Evolutionary conservation across 2,797 vertebrate genomes (phyloP), one percentile per base, ranked within the genome.

Genomic region (Naso thynnoides): DNA sequence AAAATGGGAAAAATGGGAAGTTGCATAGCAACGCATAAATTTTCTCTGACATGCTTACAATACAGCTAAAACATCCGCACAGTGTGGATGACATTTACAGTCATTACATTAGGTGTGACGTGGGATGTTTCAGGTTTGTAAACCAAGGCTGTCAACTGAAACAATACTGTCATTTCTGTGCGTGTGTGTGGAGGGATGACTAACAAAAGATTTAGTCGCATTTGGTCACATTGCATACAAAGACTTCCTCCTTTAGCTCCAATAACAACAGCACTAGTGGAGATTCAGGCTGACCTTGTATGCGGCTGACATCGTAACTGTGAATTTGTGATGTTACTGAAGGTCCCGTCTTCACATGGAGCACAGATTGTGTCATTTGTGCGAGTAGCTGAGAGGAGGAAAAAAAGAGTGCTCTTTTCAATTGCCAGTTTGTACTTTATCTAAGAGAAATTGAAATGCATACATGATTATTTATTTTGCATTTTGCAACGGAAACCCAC

Each of bases 301-400:
- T 94, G 88, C 23, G 38, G 1, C 55, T 14, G 47, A 70, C 94
- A 95, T 24, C 66, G 11, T 1, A 92, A 92, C 6, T 2, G 0
- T 49, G 4, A 83, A 54, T 94, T 91, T 1, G 64, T 67, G 0
- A 89, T 67, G 14, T 93, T 90, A 76, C 86, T 95, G 86, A 60
- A 95, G 38, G 85, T 88, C 50, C 91, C 89, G 0, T 9, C 0
- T n/a, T 0, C 39, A 78, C 94, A 95, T 0, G 38, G 24, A 6
- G 4, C 42, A 44, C 94, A 95, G 10, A 70, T 1, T 1, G 82
- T 80, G 52, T 94, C 8, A 0, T 0, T 80, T 2, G 6, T 74
- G 16, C 10, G 23, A 10, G 44, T 66, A 9, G 88, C 94, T 95
- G 86, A 16, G 56, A 65, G 6, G 45, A 58, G 55, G 2, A 5